Base-by-base conservation (phyloP, 2,113 vertebrate genomes). In the Cathartes aura region DNA sequence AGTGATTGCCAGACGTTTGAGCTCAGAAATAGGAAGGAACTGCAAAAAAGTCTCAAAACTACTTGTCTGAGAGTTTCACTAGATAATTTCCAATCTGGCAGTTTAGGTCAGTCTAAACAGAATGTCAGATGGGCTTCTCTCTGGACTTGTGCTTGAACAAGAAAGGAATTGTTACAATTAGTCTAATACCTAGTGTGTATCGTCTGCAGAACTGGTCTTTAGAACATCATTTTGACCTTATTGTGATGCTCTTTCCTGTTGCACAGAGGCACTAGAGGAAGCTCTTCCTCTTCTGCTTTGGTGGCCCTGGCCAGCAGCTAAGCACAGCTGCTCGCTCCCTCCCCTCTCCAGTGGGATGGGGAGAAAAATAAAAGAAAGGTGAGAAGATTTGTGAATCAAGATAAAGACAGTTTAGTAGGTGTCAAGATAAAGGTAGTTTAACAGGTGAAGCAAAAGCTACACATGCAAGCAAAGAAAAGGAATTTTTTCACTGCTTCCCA, bases 1-100 rank as follows among this genome's bases (percentile, higher is more conserved):
- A 76, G 66, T 53, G 73, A 85, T 48, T 94, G 90, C 91, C 93
- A 94, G 95, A 93, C 15, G 0, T 85, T 85, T 79, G 40, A 91
- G 58, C 70, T 90, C 78, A 80, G 81, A 90, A 96, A 85, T 47
- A 79, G 73, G 84, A 93, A 93, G 56, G 73, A 96, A 68, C 22
- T 40, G 73, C 43, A 84, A 68, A 92, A 62, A 81, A 71, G 36
- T 79, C 62, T 90, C 56, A 68, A 56, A 90, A 72, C 18, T 72
- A 45, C 87, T 93, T 75, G 16, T 60, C 43, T 95, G 50, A 81
- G 87, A 90, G 34, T 95, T 93, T 93, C 38, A 43, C n/a, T 50
- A 79, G 81, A 18, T 38, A 34, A 59, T 91, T 84, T 90, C 56
- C 34, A 73, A 17, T 87, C 52, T 94, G 87, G 48, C 40, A 94